Evolutionary conservation across 2,113 vertebrate genomes (phyloP).

Genomic region (Periophthalmodon schlosseri): DNA sequence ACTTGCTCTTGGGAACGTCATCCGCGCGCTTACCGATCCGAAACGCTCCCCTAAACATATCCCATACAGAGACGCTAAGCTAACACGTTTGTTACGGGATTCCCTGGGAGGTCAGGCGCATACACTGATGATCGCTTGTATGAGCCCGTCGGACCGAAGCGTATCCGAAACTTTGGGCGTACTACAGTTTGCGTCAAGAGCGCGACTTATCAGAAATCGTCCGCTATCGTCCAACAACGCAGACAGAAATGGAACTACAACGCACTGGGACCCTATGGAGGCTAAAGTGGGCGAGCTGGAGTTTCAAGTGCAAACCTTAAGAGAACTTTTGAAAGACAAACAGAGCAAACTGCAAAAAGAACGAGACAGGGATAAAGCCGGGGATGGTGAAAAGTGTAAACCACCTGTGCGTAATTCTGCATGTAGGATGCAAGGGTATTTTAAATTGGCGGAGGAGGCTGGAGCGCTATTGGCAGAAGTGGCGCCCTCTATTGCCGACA

Average conservation of each 20-base stretch:
- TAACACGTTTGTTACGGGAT: constrained; percentile 90
- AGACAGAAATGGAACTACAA: constrained; percentile 31
- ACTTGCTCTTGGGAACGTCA: constrained; percentile 88
- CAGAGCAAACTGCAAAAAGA: constrained; percentile 80
- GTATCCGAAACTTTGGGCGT: constrained; percentile 87
- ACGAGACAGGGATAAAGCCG: constrained; percentile 57
- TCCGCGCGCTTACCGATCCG: constrained; percentile 87
- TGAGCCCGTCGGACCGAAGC: constrained; percentile 85
- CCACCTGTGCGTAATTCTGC: constrained; percentile 26
- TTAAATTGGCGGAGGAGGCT: constrained; percentile 80
- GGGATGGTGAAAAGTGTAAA: constrained; percentile 9
- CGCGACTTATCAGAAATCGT: constrained; percentile 85
- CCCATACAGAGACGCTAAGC: constrained; percentile 90
- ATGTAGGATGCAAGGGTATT: constrained; percentile 73
- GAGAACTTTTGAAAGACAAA: constrained; percentile 84
- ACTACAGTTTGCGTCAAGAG: constrained; percentile 87
- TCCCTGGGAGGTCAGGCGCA: constrained; percentile 90
- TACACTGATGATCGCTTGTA: constrained; percentile 89
- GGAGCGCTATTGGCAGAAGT: constrained; percentile 78
- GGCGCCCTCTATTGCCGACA: constrained; percentile 62
- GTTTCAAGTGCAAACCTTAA: constrained; percentile 81
- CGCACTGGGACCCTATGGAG: constrained; percentile 73
- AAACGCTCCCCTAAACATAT: constrained; percentile 70
- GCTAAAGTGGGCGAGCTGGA: constrained; percentile 84
- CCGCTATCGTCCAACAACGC: constrained; percentile 57